Percentiles rank a stretch among this genome's conserved stretches.
phyloP scores from a whole-genome alignment of 1,140 invertebrate genomes.

The Anthonomus grandis region DNA sequence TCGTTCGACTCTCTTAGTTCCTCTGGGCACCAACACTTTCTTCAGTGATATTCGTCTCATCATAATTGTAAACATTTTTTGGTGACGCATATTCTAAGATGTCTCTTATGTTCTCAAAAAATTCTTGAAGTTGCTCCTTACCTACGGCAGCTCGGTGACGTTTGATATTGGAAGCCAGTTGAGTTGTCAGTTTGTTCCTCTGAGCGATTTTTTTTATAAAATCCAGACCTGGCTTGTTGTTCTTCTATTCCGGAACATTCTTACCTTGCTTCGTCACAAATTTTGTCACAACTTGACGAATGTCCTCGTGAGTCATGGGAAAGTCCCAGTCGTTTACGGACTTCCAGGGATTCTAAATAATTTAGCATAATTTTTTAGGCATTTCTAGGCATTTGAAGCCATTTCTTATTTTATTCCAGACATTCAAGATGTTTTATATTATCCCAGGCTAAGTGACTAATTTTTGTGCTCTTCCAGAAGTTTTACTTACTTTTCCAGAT shows the following conservation, averaged over 20 bases:
- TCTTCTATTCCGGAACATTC: background rate
- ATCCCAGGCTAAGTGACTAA: too few relatives aligned
- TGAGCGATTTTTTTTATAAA: too few relatives aligned
- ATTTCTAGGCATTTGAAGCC: too few relatives aligned
- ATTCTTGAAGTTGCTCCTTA: background rate
- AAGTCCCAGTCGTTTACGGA: too few relatives aligned
- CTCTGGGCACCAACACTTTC: conserved; percentile 21
- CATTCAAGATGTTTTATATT: too few relatives aligned
- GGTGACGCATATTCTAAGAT: background rate
- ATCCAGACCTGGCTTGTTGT: background rate
- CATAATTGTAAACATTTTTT: conserved; percentile 21
- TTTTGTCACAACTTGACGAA: background rate
- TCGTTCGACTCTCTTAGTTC: conserved; percentile 15
- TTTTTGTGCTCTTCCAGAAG: too few relatives aligned
- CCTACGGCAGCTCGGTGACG: background rate
- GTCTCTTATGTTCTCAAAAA: conserved; percentile 15
- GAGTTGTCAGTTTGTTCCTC: background rate
- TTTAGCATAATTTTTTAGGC: too few relatives aligned
- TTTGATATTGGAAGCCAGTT: background rate
- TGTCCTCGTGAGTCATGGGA: too few relatives aligned
- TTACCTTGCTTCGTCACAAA: conserved; percentile 1
- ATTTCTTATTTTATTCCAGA: too few relatives aligned
- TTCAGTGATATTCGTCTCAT: conserved; percentile 28
- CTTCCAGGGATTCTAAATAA: too few relatives aligned
- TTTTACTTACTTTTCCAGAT: too few relatives aligned